These are phyloP conservation scores for Ashinkailepas kermadecensis DNA, from an alignment of 2,888 invertebrate genomes.

Conservation along the genomic window DNA sequence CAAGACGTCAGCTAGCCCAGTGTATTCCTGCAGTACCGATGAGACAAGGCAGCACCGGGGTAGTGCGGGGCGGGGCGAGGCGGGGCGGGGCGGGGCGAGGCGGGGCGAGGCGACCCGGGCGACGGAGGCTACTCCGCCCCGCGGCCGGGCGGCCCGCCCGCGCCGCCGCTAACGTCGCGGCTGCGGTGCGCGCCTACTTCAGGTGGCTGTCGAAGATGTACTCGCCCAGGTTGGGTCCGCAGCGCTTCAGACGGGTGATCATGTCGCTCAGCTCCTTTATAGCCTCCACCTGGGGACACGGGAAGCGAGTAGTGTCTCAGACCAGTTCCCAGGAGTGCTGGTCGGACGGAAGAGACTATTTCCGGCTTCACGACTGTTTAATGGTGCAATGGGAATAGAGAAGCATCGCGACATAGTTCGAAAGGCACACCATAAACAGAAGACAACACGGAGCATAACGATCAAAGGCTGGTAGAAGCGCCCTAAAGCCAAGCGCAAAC, in stretches of 20 bases:
- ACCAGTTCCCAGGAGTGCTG: no score
- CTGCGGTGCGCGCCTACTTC: constrained; percentile 29
- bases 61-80: background rate
- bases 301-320: no score
- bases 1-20: constrained; percentile 2
- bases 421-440: no score
- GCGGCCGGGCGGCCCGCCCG: background rate
- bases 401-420: no score
- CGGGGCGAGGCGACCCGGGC: background rate
- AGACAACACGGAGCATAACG: no score
- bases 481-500: no score
- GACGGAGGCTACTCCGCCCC: background rate
- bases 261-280: constrained; percentile 53
- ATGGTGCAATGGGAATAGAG: no score
- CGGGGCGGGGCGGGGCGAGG: background rate
- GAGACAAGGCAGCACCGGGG: background rate
- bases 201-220: constrained; percentile 51
- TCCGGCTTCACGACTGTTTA: no score
- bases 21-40: background rate
- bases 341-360: no score
- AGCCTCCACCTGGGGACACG: constrained; percentile 41
- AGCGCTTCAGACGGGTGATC: constrained; percentile 51
- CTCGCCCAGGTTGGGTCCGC: constrained; percentile 51
- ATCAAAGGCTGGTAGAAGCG: no score
- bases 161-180: no score